These are phyloP conservation scores for Silurus asotus DNA, from an alignment of 2,113 vertebrate genomes.

Conservation along the genomic window DNA sequence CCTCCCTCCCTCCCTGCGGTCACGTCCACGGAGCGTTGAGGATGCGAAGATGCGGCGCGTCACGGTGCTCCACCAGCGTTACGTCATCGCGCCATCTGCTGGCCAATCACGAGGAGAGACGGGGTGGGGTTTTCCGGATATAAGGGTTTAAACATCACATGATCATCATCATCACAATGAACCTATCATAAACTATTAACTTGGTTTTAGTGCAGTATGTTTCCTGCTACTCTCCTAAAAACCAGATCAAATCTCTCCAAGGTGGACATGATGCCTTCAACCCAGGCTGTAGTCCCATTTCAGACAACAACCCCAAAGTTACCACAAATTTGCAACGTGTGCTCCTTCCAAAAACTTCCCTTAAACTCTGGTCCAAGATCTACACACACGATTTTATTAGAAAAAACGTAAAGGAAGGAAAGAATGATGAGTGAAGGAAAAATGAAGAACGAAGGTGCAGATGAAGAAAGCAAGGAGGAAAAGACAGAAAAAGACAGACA, in stretches of 20 bases:
- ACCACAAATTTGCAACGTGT: background rate
- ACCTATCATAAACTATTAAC: background rate
- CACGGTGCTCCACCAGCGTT: slow-evolving; percentile 11
- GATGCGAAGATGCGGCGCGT: slow-evolving; percentile 18
- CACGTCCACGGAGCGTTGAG: slow-evolving; percentile 19
- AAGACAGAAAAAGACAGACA: too few relatives aligned
- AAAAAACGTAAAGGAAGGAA: too few relatives aligned
- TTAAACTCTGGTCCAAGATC: background rate
- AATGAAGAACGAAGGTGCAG: too few relatives aligned
- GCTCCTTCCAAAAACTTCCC: background rate
- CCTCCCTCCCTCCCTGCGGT: slow-evolving; percentile 1
- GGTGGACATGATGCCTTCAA: background rate
- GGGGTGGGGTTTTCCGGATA: slow-evolving; percentile 1
- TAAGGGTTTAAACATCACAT: background rate
- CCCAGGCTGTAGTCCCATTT: background rate
- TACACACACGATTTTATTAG: too few relatives aligned
- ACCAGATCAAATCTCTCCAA: too few relatives aligned
- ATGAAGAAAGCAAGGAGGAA: too few relatives aligned
- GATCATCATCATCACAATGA: background rate
- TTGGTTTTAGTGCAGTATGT: background rate
- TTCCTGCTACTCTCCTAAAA: too few relatives aligned
- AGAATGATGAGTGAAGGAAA: too few relatives aligned
- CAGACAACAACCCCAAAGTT: background rate
- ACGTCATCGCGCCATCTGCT: slow-evolving; percentile 35
- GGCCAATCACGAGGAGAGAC: slow-evolving; percentile 22